phyloP scores from a whole-genome alignment of 2,888 invertebrate genomes.

The Acrobeloides nanus region DNA sequence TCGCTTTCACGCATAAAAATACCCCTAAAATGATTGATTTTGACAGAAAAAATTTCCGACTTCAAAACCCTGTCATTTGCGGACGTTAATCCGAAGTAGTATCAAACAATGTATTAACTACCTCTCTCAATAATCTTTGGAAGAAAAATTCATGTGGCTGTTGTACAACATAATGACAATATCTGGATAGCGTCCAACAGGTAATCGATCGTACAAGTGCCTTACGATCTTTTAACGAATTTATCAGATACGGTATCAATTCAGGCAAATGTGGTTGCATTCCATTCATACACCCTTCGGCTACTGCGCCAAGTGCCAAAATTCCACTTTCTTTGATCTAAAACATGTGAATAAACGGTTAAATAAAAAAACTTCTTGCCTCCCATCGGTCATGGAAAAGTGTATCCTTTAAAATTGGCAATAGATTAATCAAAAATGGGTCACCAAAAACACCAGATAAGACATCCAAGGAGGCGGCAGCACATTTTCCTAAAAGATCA shows the following conservation, averaged over 20 bases:
- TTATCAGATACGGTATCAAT: slow-evolving; percentile 87
- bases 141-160: slow-evolving; percentile 88
- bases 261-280: slow-evolving; percentile 93
- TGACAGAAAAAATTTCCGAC: neutral
- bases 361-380: neutral
- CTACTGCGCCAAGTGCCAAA: slow-evolving; percentile 80
- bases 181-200: slow-evolving; percentile 95
- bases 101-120: slow-evolving; percentile 47
- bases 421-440: slow-evolving; percentile 80
- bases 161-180: slow-evolving; percentile 94
- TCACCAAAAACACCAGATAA: slow-evolving; percentile 93
- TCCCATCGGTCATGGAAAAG: slow-evolving; percentile 85
- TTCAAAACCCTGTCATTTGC: neutral
- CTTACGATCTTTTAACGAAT: slow-evolving; percentile 67
- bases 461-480: slow-evolving; percentile 93
- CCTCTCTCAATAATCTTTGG: slow-evolving; percentile 86
- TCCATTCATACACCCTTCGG: slow-evolving; percentile 84
- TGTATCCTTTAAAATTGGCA: slow-evolving; percentile 92
- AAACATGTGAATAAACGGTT: slow-evolving; percentile 4
- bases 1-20: neutral
- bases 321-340: slow-evolving; percentile 77
- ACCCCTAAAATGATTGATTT: neutral
- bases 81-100: neutral
- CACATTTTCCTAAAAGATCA: slow-evolving; percentile 74
- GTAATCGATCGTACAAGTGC: slow-evolving; percentile 94